Percentiles rank a stretch among this genome's conserved stretches.
Evolutionary conservation across 2,797 vertebrate species (phyloP).

Genomic region (Aselliscus stoliczkanus): DNA sequence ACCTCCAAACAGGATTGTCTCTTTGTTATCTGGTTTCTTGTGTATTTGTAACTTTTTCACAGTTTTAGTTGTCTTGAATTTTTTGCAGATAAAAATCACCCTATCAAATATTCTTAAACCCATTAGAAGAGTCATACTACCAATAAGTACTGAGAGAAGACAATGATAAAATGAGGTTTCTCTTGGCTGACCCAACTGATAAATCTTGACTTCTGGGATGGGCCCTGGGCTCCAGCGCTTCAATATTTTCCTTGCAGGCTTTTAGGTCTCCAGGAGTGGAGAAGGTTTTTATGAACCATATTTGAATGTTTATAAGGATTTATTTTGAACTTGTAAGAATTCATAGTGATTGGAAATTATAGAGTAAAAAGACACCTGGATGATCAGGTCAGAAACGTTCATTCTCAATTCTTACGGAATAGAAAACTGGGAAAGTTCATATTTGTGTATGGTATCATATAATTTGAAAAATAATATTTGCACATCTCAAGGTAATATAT

Average conservation of each 20-base stretch:
- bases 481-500: neutral
- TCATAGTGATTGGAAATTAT: neutral
- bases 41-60: neutral
- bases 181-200: neutral
- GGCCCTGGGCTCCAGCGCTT: neutral
- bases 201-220: neutral
- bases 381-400: neutral
- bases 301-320: neutral
- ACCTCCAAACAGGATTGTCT: neutral
- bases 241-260: neutral
- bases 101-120: neutral
- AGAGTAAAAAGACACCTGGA: neutral
- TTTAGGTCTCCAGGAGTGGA: neutral
- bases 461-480: neutral
- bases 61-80: neutral
- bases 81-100: neutral
- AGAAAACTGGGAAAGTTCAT: neutral
- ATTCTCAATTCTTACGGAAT: neutral
- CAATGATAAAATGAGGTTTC: neutral
- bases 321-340: neutral
- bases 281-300: neutral
- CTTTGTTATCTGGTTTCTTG: neutral
- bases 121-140: neutral
- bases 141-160: neutral
- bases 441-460: neutral